phyloP scores from a whole-genome alignment of 2,113 vertebrate genomes.

The Eulemur rufifrons region DNA sequence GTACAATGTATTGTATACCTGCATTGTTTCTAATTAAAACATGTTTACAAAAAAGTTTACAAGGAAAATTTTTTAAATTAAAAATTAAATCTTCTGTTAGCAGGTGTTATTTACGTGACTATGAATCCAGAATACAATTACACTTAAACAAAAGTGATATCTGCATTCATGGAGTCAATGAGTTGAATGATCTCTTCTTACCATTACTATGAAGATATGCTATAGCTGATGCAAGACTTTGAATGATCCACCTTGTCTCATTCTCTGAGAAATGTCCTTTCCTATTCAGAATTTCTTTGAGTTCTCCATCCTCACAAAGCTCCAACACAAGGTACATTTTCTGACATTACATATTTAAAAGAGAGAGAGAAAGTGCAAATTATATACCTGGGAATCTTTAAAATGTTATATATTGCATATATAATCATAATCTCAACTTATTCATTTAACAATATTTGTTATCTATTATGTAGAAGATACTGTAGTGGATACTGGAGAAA shows the following conservation, averaged over 20 bases:
- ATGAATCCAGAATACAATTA: constrained; percentile 12
- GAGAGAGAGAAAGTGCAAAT: not conserved
- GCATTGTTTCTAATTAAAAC: constrained; percentile 43
- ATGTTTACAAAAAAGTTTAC: not conserved
- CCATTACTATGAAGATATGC: constrained; percentile 89
- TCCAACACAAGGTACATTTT: constrained; percentile 91
- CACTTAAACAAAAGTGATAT: constrained; percentile 14
- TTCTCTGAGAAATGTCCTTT: constrained; percentile 88
- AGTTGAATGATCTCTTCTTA: constrained; percentile 72
- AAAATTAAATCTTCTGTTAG: constrained; percentile 2
- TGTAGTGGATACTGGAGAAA: not conserved
- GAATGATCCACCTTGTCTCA: constrained; percentile 89
- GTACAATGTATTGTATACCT: not conserved
- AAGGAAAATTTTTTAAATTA: not conserved
- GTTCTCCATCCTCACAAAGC: constrained; percentile 89
- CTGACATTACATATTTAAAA: constrained; percentile 79
- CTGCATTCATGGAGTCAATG: not conserved
- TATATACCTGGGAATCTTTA: not conserved
- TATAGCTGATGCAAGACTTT: constrained; percentile 86
- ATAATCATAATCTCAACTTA: not conserved
- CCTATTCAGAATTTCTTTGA: constrained; percentile 85
- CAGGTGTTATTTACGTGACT: not conserved
- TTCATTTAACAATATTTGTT: not conserved
- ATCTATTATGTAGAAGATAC: not conserved
- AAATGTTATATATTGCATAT: not conserved